These are phyloP conservation scores for Cyrtodaria siliqua DNA, from an alignment of 2,888 invertebrate genomes.

Conservation along the genomic window DNA sequence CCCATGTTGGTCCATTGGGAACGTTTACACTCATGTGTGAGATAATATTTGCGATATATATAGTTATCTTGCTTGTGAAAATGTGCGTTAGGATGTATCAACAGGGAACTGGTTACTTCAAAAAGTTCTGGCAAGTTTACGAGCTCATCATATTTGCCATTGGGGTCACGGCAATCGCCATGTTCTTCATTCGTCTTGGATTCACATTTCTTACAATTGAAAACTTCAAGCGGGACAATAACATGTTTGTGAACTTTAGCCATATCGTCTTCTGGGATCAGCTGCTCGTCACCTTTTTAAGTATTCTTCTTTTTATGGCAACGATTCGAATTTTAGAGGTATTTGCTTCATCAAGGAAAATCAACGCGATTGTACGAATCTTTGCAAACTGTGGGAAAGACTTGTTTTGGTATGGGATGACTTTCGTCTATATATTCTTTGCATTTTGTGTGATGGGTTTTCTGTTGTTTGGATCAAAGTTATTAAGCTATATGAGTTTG, in stretches of 20 bases:
- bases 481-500: conserved; percentile 64
- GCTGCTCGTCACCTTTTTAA: conserved; percentile 61
- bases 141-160: conserved; percentile 46
- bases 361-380: conserved; percentile 44
- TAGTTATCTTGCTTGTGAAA: conserved; percentile 45
- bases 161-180: conserved; percentile 38
- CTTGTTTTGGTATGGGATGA: conserved; percentile 69
- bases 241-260: conserved; percentile 64
- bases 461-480: conserved; percentile 64
- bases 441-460: conserved; percentile 67
- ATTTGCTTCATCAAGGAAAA: conserved; percentile 70
- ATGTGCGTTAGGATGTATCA: conserved; percentile 50
- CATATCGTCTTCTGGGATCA: conserved; percentile 73
- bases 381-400: conserved; percentile 47
- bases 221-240: conserved; percentile 57
- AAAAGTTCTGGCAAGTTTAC: conserved; percentile 58
- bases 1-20: conserved; percentile 53
- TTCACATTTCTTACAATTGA: conserved; percentile 50
- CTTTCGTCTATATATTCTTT: conserved; percentile 65
- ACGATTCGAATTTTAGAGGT: conserved; percentile 71
- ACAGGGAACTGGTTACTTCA: conserved; percentile 45
- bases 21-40: conserved; percentile 58
- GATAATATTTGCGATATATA: conserved; percentile 52
- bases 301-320: conserved; percentile 66
- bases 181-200: conserved; percentile 45